A percentile compares a stretch with the other conserved stretches of the same genome.
Evolutionary conservation across 2,888 invertebrate species (phyloP).

Genomic region (Cistogaster globosa): DNA sequence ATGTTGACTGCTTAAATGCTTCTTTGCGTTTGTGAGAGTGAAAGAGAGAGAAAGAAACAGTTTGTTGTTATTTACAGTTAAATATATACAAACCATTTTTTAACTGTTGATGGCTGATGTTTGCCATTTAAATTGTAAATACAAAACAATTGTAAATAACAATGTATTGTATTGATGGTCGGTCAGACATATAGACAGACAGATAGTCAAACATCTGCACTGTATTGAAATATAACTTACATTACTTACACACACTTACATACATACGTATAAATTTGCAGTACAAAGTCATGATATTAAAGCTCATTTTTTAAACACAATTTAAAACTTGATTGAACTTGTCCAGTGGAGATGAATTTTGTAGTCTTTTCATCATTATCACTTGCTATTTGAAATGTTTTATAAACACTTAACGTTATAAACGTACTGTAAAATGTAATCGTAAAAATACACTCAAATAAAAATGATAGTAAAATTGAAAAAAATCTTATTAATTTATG

Average conservation of each 20-base stretch:
- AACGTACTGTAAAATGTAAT: constrained; percentile 16
- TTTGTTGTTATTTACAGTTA: constrained; percentile 64
- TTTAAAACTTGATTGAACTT: constrained; percentile 16
- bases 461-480: constrained; percentile 21
- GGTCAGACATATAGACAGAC: constrained; percentile 54
- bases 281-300: constrained; percentile 57
- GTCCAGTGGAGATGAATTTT: constrained; percentile 48
- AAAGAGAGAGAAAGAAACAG: neutral
- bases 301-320: constrained; percentile 34
- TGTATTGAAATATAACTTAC: neutral
- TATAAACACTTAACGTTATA: constrained; percentile 58
- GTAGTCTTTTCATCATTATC: constrained; percentile 69
- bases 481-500: no score
- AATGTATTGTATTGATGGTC: constrained; percentile 42
- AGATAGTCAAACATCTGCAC: constrained; percentile 34
- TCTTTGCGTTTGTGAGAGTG: neutral
- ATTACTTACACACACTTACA: no score
- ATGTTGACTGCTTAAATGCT: constrained; percentile 59
- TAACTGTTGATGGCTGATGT: constrained; percentile 70
- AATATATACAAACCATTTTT: constrained; percentile 50
- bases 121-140: constrained; percentile 67
- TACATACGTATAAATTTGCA: neutral
- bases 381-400: constrained; percentile 61
- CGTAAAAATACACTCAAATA: constrained; percentile 2
- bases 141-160: constrained; percentile 52